Evolutionary conservation across 2,113 vertebrate species (phyloP), one percentile per base, ranked within the genome.

Genomic region (Nesogale talazaci): DNA sequence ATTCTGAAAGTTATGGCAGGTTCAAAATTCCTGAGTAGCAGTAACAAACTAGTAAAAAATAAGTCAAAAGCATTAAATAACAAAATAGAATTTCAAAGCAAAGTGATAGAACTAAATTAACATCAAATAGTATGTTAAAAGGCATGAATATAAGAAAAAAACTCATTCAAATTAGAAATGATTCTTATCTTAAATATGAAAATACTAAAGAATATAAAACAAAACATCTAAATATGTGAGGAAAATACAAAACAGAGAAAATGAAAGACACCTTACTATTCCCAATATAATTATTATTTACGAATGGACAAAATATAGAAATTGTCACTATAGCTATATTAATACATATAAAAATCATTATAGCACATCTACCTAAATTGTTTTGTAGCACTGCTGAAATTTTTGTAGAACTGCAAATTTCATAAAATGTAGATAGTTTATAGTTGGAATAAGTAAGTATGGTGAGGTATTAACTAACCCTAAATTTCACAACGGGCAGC

Each of bases 401-500:
- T 52, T 52, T 52, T 52, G 46, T 52, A 52, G 95, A 90, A 83
- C 67, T 52, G 46, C 46, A 8, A 91, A 96, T 46, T 85, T 89
- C 27, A 97, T 78, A 15, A 93, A 15, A 19, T 89, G 92, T 90
- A 91, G 95, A 95, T 25, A 83, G 87, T 69, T 96, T 95, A 96
- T 76, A 80, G 67, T 87, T 63, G 78, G 92, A 97, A 97, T 92
- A 31, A 94, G 57, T 96, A 94, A 72, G 63, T 83, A 96, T 92
- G 69, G 84, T 38, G 95, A 96, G 80, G 52, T 88, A 97, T 95
- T 77, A 97, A 97, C 97, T 97, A 95, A 98, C 97, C 96, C 90
- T 96, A 97, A 96, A 61, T 91, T 96, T 96, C 97, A 95, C 92
- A 97, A 91, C 3, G 57, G 94, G 97, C 94, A 97, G 97, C 97